These are phyloP conservation scores for Ciconia boyciana DNA, from an alignment of 2,113 vertebrate genomes.

Conservation along the genomic window DNA sequence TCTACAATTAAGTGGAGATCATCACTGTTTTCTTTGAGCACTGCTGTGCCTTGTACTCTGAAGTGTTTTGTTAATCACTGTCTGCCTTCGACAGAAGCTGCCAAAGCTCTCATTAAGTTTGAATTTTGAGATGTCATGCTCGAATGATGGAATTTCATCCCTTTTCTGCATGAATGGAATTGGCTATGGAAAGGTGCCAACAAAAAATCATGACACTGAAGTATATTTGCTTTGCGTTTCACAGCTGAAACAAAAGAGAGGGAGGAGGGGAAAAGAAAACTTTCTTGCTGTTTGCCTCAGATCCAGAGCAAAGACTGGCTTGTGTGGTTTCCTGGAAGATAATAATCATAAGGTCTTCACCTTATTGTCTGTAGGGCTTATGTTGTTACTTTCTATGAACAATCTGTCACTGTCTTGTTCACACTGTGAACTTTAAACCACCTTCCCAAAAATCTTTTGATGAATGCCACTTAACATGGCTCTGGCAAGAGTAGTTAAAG, in stretches of 20 bases:
- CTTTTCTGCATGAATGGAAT: conserved; percentile 84
- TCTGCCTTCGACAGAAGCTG: conserved; percentile 98
- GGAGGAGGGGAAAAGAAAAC: background rate
- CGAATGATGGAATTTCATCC: conserved; percentile 86
- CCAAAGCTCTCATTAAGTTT: conserved; percentile 99
- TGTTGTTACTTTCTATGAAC: conserved; percentile 10
- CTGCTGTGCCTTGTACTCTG: conserved; percentile 99
- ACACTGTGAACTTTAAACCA: conserved; percentile 47
- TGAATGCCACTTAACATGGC: background rate
- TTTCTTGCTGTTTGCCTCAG: conserved; percentile 59
- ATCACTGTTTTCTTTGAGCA: conserved; percentile 99
- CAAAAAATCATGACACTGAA: conserved; percentile 71
- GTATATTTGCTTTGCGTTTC: conserved; percentile 73
- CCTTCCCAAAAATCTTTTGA: conserved; percentile 40
- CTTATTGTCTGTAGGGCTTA: conserved; percentile 34
- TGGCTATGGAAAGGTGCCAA: conserved; percentile 80
- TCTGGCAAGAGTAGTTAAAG: background rate
- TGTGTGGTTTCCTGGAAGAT: conserved; percentile 41
- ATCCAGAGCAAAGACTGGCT: conserved; percentile 26
- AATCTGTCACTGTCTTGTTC: conserved; percentile 56
- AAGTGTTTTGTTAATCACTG: conserved; percentile 99
- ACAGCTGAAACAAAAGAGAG: conserved; percentile 69
- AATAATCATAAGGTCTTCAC: conserved; percentile 45
- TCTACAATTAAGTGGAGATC: conserved; percentile 99
- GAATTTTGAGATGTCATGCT: conserved; percentile 92